Evolutionary conservation across 2,797 vertebrate genomes (phyloP).

Genomic region (Momotus momota): DNA sequence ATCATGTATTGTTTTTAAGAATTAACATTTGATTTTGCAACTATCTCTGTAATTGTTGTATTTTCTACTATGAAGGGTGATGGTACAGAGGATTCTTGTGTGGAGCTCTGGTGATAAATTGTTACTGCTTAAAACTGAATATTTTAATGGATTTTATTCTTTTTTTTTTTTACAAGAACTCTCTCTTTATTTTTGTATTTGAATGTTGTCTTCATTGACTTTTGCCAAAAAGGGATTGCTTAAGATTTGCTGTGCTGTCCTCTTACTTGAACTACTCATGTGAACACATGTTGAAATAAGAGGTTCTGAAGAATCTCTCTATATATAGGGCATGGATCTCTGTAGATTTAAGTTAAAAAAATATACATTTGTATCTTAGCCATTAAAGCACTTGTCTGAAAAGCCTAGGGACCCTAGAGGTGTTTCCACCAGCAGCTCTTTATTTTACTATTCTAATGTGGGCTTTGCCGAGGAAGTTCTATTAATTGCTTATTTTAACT

Average conservation of each 20-base stretch:
- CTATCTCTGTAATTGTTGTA: background rate
- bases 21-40: background rate
- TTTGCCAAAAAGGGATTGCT: background rate
- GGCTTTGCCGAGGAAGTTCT: background rate
- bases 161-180: background rate
- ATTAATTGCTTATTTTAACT: background rate
- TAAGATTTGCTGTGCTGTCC: background rate
- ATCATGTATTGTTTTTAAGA: background rate
- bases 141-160: background rate
- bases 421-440: background rate
- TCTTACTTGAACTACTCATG: background rate
- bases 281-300: background rate
- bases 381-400: background rate
- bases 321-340: background rate
- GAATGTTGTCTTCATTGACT: background rate
- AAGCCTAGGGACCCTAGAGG: background rate
- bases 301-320: background rate
- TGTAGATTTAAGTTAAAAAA: background rate
- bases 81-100: background rate
- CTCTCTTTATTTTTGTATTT: background rate
- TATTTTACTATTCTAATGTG: constrained; percentile 13
- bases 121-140: background rate
- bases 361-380: background rate
- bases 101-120: background rate
- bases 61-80: background rate